phyloP scores from a whole-genome alignment of 2,113 vertebrate genomes.

The Porphyrio hochstetteri region DNA sequence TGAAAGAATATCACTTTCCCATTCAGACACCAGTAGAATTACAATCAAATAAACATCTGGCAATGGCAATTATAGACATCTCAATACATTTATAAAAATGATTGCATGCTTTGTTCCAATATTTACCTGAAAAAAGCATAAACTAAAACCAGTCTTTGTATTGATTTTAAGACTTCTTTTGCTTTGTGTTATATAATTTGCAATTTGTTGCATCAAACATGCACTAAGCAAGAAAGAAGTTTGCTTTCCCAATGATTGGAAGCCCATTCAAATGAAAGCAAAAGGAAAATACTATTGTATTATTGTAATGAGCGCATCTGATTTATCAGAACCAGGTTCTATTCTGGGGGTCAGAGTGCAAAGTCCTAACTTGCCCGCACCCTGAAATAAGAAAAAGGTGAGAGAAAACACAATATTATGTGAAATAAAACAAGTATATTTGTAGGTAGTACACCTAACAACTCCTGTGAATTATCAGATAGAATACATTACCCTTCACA shows the following conservation, averaged over 20 bases:
- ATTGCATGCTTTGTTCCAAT: background rate
- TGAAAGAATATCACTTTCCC: background rate
- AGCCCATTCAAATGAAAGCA: background rate
- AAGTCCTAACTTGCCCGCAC: accelerated
- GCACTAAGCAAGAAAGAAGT: background rate
- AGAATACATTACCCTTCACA: background rate
- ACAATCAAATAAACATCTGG: background rate
- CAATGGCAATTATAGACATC: background rate
- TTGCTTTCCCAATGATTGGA: background rate
- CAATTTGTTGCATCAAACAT: background rate
- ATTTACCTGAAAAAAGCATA: background rate
- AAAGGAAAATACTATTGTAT: background rate
- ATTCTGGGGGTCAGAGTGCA: background rate
- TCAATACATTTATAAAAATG: background rate
- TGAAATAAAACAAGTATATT: background rate
- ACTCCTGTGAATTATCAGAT: background rate
- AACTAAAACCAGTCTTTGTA: background rate
- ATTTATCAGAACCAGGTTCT: background rate
- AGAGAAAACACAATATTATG: background rate
- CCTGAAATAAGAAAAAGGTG: background rate
- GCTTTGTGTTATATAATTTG: background rate
- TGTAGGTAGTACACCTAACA: background rate
- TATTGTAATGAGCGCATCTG: background rate
- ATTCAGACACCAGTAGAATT: background rate
- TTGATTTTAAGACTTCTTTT: background rate